Evolutionary conservation across 37 sponge, comb jelly and placozoan genomes (phyloP).

Genomic region (Eunapius fragilis): DNA sequence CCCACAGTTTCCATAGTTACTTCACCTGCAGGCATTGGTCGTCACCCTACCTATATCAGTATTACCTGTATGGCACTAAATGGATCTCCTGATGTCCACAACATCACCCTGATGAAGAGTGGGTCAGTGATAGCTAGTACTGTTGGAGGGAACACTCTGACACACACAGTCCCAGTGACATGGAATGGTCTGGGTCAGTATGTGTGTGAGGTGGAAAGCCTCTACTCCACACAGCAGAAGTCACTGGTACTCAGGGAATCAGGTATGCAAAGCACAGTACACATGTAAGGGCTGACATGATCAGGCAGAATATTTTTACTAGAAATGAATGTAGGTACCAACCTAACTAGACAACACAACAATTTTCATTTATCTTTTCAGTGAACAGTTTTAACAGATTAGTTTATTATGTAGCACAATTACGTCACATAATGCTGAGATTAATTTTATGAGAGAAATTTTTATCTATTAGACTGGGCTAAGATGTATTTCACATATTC

Average conservation of each 20-base stretch:
- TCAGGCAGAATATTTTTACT: neutral
- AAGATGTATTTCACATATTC: too few species aligned
- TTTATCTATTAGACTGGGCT: too few species aligned
- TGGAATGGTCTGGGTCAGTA: neutral
- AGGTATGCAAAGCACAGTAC: neutral
- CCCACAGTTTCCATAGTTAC: too few species aligned
- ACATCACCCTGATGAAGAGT: neutral
- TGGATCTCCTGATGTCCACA: neutral
- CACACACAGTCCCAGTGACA: neutral
- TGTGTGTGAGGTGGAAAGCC: neutral
- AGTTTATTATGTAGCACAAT: too few species aligned
- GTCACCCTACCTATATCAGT: neutral
- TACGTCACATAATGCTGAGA: too few species aligned
- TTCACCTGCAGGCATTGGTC: too few species aligned
- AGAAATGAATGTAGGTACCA: too few species aligned
- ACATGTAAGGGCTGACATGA: too few species aligned
- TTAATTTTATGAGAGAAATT: too few species aligned
- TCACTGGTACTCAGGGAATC: neutral
- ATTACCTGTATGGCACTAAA: neutral
- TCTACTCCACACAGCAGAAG: neutral
- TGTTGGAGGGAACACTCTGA: neutral
- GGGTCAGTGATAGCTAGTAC: neutral
- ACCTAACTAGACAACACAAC: too few species aligned
- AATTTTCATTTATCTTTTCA: too few species aligned
- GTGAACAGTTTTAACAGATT: too few species aligned